Conservation (phyloP, 2,888 invertebrate genomes). For the Apotomis betuletana region DNA sequence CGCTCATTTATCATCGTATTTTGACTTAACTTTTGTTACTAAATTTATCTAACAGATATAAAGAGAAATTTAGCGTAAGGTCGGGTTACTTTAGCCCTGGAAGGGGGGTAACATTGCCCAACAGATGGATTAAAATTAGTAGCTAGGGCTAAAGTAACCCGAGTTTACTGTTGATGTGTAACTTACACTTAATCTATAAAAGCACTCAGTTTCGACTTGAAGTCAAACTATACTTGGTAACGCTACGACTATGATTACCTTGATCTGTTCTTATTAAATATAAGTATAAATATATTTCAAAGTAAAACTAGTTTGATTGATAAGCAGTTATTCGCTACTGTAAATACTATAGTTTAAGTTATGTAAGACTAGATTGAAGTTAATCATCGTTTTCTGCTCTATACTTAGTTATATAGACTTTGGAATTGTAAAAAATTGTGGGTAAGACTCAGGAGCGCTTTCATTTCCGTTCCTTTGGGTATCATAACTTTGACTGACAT, state of each 20-base stretch:
- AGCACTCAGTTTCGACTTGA: background rate
- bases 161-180: too few species aligned
- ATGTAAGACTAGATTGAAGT: conserved; percentile 77
- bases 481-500: too few species aligned
- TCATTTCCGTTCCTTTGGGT: too few species aligned
- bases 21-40: too few species aligned
- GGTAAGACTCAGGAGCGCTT: too few species aligned
- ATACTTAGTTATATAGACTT: conserved; percentile 46
- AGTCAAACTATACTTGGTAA: background rate
- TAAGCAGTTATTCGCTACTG: conserved; percentile 47
- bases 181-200: background rate
- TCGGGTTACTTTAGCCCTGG: too few species aligned
- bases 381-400: conserved; percentile 72
- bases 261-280: conserved; percentile 69
- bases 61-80: too few species aligned
- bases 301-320: conserved; percentile 36
- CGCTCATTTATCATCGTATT: too few species aligned
- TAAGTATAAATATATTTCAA: conserved; percentile 9
- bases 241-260: conserved; percentile 76
- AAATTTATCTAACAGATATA: background rate
- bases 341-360: conserved; percentile 47
- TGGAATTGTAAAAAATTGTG: background rate
- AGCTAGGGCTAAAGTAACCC: too few species aligned
- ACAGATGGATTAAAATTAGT: too few species aligned
- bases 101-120: too few species aligned